A percentile compares a stretch with the other conserved stretches of the same genome.
Conservation (phyloP, 2,888 invertebrate genomes). For the Ypsolopha sequella region DNA sequence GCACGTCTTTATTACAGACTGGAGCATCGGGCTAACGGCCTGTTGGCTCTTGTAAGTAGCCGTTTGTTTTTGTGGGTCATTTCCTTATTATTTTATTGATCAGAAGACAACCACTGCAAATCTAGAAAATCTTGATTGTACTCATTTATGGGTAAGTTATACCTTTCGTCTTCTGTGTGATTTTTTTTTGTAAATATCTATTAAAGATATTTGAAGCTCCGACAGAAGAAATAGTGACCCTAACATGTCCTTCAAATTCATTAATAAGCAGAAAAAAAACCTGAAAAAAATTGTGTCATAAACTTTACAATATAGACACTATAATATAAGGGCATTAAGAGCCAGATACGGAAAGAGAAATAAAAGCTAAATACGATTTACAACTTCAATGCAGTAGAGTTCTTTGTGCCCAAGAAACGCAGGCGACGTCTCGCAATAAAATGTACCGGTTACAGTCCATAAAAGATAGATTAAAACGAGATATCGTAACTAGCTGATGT, state of each 20-base stretch:
- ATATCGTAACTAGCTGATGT: slow-evolving; percentile 1
- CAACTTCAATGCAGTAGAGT: not conserved
- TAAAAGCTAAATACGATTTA: not conserved
- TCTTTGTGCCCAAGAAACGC: not conserved
- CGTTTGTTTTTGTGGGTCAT: slow-evolving; percentile 1
- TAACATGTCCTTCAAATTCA: not conserved
- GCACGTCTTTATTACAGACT: slow-evolving; percentile 3
- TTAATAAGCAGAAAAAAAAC: not conserved
- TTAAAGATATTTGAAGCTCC: too few relatives aligned
- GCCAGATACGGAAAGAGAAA: not conserved
- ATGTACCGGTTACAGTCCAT: slow-evolving; percentile 8
- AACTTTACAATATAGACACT: not conserved
- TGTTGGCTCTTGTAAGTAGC: not conserved
- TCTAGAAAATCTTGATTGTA: not conserved
- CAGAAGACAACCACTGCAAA: too few relatives aligned
- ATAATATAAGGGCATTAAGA: not conserved
- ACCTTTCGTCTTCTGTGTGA: too few relatives aligned
- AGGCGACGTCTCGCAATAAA: not conserved
- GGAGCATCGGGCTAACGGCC: not conserved
- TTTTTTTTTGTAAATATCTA: too few relatives aligned
- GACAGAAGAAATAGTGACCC: too few relatives aligned
- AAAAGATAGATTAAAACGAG: slow-evolving; percentile 27
- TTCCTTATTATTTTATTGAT: not conserved
- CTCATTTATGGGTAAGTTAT: too few relatives aligned
- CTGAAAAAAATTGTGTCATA: not conserved